Evolutionary conservation across 2,888 invertebrate genomes (phyloP).

Genomic region (Muschampia plurimacula): DNA sequence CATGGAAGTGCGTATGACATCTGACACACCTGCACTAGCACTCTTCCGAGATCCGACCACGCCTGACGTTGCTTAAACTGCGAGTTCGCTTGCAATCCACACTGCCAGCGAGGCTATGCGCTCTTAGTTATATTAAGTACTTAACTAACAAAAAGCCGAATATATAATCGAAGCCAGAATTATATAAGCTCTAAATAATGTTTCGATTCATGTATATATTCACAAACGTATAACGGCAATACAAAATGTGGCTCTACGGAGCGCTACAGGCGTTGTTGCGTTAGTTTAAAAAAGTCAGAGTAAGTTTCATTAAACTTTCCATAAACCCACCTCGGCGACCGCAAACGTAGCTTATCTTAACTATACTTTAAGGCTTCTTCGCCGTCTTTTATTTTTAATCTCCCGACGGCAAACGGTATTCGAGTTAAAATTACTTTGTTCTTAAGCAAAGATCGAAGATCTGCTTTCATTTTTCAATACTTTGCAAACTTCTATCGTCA

Average conservation of each 20-base stretch:
- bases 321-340: slow-evolving; percentile 64
- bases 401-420: slow-evolving; percentile 68
- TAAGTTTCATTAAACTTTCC: slow-evolving; percentile 67
- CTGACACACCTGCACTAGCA: too few species aligned
- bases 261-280: background rate
- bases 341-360: slow-evolving; percentile 70
- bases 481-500: slow-evolving; percentile 60
- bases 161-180: too few species aligned
- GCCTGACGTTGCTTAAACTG: too few species aligned
- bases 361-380: slow-evolving; percentile 72
- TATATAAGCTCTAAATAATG: too few species aligned
- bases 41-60: too few species aligned
- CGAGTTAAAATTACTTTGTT: slow-evolving; percentile 80
- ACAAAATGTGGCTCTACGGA: background rate
- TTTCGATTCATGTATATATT: background rate
- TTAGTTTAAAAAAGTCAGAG: slow-evolving; percentile 42
- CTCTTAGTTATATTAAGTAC: too few species aligned
- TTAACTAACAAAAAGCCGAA: too few species aligned
- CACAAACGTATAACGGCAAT: background rate
- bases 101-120: too few species aligned
- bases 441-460: slow-evolving; percentile 78
- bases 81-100: too few species aligned
- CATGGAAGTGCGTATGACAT: too few species aligned
- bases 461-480: slow-evolving; percentile 79
- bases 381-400: slow-evolving; percentile 79